phyloP scores from a whole-genome alignment of 2,888 invertebrate species.

The Lasioglossum lativentre region DNA sequence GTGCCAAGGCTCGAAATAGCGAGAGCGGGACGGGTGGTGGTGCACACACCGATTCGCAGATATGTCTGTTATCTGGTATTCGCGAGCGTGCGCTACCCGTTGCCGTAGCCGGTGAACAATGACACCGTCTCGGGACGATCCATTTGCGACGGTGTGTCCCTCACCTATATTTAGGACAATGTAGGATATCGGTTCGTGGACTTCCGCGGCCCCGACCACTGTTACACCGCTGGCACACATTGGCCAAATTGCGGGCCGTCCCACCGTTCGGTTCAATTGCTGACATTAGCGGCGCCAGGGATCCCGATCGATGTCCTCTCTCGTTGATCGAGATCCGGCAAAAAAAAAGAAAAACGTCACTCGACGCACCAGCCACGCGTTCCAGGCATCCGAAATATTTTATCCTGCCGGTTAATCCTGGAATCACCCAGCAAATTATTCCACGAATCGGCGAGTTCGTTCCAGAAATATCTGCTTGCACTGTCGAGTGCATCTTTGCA shows the following conservation, averaged over 20 bases:
- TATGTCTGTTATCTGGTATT: conserved; percentile 42
- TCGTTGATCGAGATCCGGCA: neutral
- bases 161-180: conserved; percentile 67
- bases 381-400: neutral
- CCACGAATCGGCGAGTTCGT: neutral
- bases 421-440: neutral
- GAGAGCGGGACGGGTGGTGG: conserved; percentile 22
- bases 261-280: neutral
- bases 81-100: conserved; percentile 27
- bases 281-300: neutral
- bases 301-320: conserved; percentile 9
- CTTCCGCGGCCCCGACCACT: conserved; percentile 55
- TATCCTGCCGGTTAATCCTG: neutral
- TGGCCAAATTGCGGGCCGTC: conserved; percentile 15
- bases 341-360: too few relatives aligned
- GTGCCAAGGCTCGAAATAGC: conserved; percentile 65
- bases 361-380: neutral
- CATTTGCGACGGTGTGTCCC: conserved; percentile 60
- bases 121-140: conserved; percentile 58
- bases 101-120: conserved; percentile 55
- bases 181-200: conserved; percentile 50
- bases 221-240: conserved; percentile 31
- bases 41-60: conserved; percentile 35
- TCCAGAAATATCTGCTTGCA: neutral
- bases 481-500: too few relatives aligned